phyloP scores from a whole-genome alignment of 1,140 invertebrate genomes.

The Aphaenogaster floridana region DNA sequence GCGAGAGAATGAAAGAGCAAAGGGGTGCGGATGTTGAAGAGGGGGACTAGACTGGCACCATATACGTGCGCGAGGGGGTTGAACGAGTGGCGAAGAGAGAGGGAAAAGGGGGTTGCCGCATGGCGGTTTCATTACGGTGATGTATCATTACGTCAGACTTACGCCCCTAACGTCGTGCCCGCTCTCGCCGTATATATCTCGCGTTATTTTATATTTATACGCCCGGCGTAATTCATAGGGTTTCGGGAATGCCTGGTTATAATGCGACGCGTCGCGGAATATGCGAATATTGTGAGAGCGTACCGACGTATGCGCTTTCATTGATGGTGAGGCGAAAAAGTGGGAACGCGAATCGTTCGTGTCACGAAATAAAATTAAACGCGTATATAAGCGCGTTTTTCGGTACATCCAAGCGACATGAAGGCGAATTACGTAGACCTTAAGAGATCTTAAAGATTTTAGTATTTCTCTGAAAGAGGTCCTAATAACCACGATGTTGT shows the following conservation, averaged over 20 bases:
- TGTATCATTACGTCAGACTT: constrained; percentile 81
- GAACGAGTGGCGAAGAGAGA: constrained; percentile 30
- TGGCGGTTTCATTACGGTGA: constrained; percentile 80
- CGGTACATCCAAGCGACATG: neutral
- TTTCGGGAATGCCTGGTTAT: constrained; percentile 73
- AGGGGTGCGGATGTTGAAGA: constrained; percentile 27
- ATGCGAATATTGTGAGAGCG: constrained; percentile 57
- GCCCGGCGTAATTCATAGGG: constrained; percentile 77
- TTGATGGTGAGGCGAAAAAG: constrained; percentile 12
- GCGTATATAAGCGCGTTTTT: neutral
- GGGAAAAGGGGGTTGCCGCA: constrained; percentile 63
- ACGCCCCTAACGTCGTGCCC: constrained; percentile 50
- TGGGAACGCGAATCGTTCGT: neutral
- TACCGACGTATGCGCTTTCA: constrained; percentile 23
- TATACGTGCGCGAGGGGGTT: constrained; percentile 29
- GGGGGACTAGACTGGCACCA: constrained; percentile 34
- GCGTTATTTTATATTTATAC: constrained; percentile 80
- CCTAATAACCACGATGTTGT: neutral
- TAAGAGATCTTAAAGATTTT: neutral
- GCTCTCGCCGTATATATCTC: constrained; percentile 44
- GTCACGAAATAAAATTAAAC: constrained; percentile 15
- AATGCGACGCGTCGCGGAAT: constrained; percentile 60
- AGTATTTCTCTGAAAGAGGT: neutral
- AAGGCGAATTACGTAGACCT: neutral
- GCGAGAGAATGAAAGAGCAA: constrained; percentile 6